A percentile compares a stretch with the other conserved stretches of the same genome.
Conservation (phyloP, 2,797 vertebrate genomes). For the Nasua narica region DNA sequence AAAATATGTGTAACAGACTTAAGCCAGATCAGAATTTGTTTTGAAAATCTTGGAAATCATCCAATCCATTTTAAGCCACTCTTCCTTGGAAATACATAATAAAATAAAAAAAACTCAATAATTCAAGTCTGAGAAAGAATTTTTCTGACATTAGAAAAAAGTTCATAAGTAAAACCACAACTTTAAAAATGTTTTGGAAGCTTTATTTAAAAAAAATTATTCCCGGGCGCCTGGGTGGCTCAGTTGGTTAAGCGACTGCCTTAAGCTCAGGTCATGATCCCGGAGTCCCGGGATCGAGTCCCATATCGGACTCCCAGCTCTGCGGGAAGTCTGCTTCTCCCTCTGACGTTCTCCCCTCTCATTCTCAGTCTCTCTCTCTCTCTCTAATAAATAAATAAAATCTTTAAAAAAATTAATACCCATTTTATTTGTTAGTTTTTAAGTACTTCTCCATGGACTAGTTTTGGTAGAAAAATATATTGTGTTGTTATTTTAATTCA, state of each 20-base stretch:
- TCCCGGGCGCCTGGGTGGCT: no score
- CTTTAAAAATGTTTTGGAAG: slow-evolving; percentile 45
- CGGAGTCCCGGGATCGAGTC: no score
- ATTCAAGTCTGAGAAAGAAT: slow-evolving; percentile 40
- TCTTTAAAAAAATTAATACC: background rate
- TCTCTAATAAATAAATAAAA: no score
- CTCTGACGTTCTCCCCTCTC: no score
- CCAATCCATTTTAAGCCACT: slow-evolving; percentile 66
- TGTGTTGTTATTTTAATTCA: background rate
- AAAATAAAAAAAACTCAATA: slow-evolving; percentile 18
- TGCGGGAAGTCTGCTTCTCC: no score
- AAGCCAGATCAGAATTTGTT: slow-evolving; percentile 64
- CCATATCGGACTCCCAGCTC: no score
- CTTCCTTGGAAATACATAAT: slow-evolving; percentile 21
- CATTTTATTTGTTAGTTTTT: slow-evolving; percentile 37
- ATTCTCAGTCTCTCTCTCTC: no score
- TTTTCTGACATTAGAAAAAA: slow-evolving; percentile 53
- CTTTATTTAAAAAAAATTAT: background rate
- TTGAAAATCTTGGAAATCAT: slow-evolving; percentile 60
- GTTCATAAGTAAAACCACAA: slow-evolving; percentile 47
- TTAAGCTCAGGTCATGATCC: no score
- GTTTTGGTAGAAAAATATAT: background rate
- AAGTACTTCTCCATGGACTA: background rate
- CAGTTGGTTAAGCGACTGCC: no score
- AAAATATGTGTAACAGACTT: slow-evolving; percentile 51